Conservation (phyloP, 2,113 vertebrate genomes). For the Typhlomys cinereus region DNA sequence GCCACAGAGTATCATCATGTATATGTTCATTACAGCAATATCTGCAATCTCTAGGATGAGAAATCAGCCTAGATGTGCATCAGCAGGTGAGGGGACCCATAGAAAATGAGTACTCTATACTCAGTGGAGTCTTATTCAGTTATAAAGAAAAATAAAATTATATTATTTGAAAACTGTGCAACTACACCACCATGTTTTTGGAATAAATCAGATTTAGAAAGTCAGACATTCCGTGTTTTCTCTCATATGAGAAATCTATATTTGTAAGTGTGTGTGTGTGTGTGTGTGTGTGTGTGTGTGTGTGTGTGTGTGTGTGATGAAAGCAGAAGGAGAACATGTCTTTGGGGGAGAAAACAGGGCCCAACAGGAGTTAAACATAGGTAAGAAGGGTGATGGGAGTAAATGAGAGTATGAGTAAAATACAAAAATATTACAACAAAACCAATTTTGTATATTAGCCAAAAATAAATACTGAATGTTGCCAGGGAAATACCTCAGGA, state of each 20-base stretch:
- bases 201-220: too few species aligned
- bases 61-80: background rate
- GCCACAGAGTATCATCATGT: background rate
- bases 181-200: too few species aligned
- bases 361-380: background rate
- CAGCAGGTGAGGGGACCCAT: background rate
- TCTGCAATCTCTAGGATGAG: background rate
- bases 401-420: too few species aligned
- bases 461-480: background rate
- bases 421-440: background rate
- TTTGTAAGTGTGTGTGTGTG: background rate
- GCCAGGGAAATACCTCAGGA: background rate
- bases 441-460: too few species aligned
- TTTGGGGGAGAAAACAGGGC: background rate
- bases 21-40: background rate
- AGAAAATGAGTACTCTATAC: background rate
- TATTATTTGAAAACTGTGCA: too few species aligned
- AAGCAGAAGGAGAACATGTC: background rate
- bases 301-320: background rate
- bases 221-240: too few species aligned
- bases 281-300: background rate
- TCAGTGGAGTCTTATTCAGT: too few species aligned
- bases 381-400: background rate
- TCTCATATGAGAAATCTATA: too few species aligned
- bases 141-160: too few species aligned